A percentile compares a stretch with the other conserved stretches of the same genome.
phyloP scores from a whole-genome alignment of 23 tunicate genomes.

The Diplosoma virens region DNA sequence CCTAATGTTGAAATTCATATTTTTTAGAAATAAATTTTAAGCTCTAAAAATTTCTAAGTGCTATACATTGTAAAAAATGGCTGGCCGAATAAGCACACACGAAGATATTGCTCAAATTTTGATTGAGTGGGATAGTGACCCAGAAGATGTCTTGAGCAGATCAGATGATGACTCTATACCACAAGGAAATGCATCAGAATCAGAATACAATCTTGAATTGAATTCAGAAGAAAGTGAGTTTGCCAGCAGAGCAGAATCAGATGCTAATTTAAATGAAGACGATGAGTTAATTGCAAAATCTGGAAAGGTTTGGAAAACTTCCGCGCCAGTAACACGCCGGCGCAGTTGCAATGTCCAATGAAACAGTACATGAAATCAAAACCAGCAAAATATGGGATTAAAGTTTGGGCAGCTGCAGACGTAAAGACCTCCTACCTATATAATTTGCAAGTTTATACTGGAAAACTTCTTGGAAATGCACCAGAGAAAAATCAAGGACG shows the following conservation, averaged over 20 bases:
- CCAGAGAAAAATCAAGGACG: slow-evolving; percentile 14
- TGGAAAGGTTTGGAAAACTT: slow-evolving; percentile 23
- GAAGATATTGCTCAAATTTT: not conserved
- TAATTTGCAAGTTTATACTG: too few species aligned
- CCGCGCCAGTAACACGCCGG: slow-evolving; percentile 28
- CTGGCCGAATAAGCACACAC: slow-evolving; percentile 15
- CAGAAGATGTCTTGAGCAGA: slow-evolving; percentile 25
- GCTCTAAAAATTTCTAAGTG: too few species aligned
- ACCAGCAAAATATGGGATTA: slow-evolving; percentile 32
- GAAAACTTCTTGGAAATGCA: slow-evolving; percentile 4
- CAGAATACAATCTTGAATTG: slow-evolving; percentile 28
- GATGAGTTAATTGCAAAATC: slow-evolving; percentile 22
- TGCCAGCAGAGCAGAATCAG: slow-evolving; percentile 14
- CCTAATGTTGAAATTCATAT: too few species aligned
- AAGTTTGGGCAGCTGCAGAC: slow-evolving; percentile 39
- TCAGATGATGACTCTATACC: slow-evolving; percentile 13
- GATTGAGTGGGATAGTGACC: slow-evolving; percentile 4
- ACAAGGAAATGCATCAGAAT: slow-evolving; percentile 28
- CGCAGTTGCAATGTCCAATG: slow-evolving; percentile 25
- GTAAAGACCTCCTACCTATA: slow-evolving; percentile 24
- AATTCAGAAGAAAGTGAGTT: slow-evolving; percentile 27
- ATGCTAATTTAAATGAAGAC: slow-evolving; percentile 4
- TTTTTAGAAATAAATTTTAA: too few species aligned
- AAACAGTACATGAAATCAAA: slow-evolving; percentile 35
- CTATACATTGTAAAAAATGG: too few species aligned